These are phyloP conservation scores for Acrocephalus scirpaceus DNA, from an alignment of 2,797 vertebrate species.

Conservation along the genomic window DNA sequence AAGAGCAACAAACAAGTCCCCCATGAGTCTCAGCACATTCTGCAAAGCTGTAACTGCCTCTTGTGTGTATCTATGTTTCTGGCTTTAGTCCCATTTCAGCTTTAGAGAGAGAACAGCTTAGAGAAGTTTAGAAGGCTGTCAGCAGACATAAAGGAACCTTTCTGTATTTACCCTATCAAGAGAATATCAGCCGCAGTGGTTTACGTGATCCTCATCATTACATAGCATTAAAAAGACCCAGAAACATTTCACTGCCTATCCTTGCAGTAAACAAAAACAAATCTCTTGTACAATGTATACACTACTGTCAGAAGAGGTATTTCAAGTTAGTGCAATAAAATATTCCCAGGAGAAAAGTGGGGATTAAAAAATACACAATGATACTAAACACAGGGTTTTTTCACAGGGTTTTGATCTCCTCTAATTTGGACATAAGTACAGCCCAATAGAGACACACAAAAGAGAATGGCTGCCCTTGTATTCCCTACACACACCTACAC, in stretches of 20 bases:
- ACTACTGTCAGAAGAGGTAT: not conserved
- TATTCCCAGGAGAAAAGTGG: not conserved
- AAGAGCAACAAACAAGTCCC: not conserved
- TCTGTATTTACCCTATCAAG: not conserved
- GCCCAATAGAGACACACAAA: not conserved
- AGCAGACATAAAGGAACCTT: not conserved
- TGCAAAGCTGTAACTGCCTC: not conserved
- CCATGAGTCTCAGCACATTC: not conserved
- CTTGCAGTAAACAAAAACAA: not conserved
- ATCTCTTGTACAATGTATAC: not conserved
- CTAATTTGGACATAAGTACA: not conserved
- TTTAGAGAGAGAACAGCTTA: not conserved
- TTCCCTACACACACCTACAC: not conserved
- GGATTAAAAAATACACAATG: not conserved
- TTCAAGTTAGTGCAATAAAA: not conserved
- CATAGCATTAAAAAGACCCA: not conserved
- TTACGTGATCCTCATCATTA: not conserved
- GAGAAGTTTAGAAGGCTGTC: not conserved
- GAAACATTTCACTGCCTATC: not conserved
- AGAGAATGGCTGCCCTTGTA: not conserved
- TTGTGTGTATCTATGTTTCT: not conserved
- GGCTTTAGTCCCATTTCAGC: not conserved
- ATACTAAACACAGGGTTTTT: not conserved
- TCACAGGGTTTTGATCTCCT: not conserved
- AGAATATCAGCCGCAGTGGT: not conserved